Evolutionary conservation across 2,797 vertebrate species (phyloP).

Genomic region (Rhinatrema bivittatum): DNA sequence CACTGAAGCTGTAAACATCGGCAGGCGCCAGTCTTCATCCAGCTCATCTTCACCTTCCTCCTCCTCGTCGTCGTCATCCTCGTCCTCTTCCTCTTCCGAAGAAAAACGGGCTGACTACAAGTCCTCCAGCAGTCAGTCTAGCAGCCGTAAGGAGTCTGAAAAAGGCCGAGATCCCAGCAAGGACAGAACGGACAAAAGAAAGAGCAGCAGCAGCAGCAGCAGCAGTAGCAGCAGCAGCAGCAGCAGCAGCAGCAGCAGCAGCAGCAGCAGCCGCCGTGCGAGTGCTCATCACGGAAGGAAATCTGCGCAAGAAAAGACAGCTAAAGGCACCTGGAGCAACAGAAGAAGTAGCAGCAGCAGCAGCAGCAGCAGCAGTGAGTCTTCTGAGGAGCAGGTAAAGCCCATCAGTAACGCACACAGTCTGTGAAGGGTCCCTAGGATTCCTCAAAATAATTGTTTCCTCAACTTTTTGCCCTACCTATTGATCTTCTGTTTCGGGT

Average conservation of each 20-base stretch:
- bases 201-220: neutral
- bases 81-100: neutral
- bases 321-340: neutral
- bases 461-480: no score
- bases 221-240: conserved; percentile 13
- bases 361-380: neutral
- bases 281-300: neutral
- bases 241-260: rapidly evolving
- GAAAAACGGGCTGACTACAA: neutral
- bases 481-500: no score
- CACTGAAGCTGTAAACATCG: neutral
- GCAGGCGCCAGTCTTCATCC: conserved; percentile 31
- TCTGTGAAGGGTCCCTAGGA: no score
- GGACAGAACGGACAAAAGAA: rapidly evolving
- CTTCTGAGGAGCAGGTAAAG: no score
- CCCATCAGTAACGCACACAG: no score
- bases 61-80: conserved; percentile 5
- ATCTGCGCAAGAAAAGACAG: neutral
- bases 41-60: conserved; percentile 8
- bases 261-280: rapidly evolving
- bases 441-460: no score
- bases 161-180: rapidly evolving
- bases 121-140: neutral
- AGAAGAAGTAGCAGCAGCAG: neutral
- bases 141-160: neutral